A percentile compares a stretch with the other conserved stretches of the same genome.
Conservation (phyloP, 1,140 invertebrate species). For the Camponotus floridanus region DNA sequence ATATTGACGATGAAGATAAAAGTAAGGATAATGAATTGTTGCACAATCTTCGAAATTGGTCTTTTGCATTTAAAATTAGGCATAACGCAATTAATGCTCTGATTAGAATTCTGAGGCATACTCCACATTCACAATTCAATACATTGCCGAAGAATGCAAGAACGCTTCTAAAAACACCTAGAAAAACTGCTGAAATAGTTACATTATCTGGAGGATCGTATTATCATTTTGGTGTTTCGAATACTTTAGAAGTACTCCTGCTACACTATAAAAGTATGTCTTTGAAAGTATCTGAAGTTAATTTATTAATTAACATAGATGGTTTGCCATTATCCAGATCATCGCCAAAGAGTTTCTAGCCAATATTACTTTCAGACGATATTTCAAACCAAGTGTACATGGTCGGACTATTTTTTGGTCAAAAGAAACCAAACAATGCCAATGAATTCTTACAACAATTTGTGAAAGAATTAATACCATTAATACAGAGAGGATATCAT, state of each 20-base stretch:
- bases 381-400: conserved; percentile 33
- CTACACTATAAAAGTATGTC: background rate
- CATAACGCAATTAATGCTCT: conserved; percentile 30
- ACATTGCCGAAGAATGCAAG: conserved; percentile 18
- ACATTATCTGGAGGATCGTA: conserved; percentile 17
- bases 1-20: conserved; percentile 13
- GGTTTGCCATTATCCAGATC: conserved; percentile 29
- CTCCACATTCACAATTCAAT: conserved; percentile 21
- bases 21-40: conserved; percentile 23
- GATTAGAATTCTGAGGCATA: conserved; percentile 4
- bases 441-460: conserved; percentile 41
- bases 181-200: conserved; percentile 11
- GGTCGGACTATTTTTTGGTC: conserved; percentile 4
- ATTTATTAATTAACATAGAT: conserved; percentile 25
- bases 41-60: conserved; percentile 11
- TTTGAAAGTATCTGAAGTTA: conserved; percentile 29
- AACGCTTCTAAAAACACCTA: conserved; percentile 18
- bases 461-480: conserved; percentile 33
- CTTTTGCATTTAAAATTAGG: conserved; percentile 20
- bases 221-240: conserved; percentile 9
- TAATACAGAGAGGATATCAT: conserved; percentile 36
- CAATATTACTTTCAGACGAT: conserved; percentile 39
- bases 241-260: conserved; percentile 4
- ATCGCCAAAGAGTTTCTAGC: conserved; percentile 28
- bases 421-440: conserved; percentile 21